Evolutionary conservation across 1,140 invertebrate species (phyloP).

Genomic region (Triops longicaudatus): DNA sequence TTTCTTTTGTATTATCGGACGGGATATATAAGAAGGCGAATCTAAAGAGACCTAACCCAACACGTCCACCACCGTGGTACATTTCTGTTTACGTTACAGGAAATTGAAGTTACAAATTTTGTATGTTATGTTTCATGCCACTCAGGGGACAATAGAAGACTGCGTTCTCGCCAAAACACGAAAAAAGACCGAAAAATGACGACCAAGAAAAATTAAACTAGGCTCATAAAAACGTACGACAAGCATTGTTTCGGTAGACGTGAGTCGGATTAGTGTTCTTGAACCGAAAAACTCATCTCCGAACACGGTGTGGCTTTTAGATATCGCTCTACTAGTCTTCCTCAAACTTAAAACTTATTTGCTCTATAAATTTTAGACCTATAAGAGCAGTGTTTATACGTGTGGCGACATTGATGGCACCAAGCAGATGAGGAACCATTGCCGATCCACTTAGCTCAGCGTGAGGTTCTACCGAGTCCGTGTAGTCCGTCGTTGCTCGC

Average conservation of each 20-base stretch:
- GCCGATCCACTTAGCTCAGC: constrained; percentile 13
- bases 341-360: constrained; percentile 16
- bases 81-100: background rate
- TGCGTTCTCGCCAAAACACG: background rate
- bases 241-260: background rate
- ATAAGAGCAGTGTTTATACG: constrained; percentile 15
- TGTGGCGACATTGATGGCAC: constrained; percentile 10
- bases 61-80: background rate
- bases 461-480: background rate
- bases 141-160: background rate
- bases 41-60: background rate
- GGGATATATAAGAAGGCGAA: background rate
- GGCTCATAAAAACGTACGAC: background rate
- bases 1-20: background rate
- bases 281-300: background rate
- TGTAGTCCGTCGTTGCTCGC: constrained; percentile 9
- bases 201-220: background rate
- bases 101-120: background rate
- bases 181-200: background rate
- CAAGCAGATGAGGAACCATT: constrained; percentile 14
- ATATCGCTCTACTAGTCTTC: background rate
- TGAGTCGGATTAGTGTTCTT: background rate
- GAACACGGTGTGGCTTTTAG: background rate
- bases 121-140: background rate
- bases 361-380: background rate